phyloP scores from a whole-genome alignment of 1,140 invertebrate species.

The Chironomus striatipennis region DNA sequence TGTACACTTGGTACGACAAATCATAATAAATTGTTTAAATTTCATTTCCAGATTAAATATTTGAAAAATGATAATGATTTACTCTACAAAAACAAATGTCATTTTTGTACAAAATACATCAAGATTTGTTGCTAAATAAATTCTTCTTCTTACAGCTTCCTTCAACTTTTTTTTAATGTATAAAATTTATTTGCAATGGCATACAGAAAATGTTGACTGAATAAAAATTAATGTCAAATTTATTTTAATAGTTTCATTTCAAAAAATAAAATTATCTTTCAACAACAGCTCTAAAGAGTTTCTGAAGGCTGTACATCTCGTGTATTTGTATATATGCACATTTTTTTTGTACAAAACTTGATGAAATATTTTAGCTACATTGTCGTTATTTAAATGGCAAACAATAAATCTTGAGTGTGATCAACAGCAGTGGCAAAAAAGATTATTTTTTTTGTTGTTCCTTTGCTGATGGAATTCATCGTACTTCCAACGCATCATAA shows the following conservation, averaged over 20 bases:
- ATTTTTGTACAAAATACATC: neutral
- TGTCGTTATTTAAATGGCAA: neutral
- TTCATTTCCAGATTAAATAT: neutral
- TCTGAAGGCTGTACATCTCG: neutral
- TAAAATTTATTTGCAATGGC: neutral
- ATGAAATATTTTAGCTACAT: neutral
- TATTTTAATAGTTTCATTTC: neutral
- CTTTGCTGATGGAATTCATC: too few species aligned
- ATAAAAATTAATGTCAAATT: neutral
- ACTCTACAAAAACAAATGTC: neutral
- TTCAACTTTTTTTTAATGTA: neutral
- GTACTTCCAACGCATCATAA: too few species aligned
- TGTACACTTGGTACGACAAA: too few species aligned
- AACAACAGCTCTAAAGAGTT: neutral
- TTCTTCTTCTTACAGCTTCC: neutral
- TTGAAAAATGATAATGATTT: neutral
- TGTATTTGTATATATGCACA: neutral
- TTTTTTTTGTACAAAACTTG: neutral
- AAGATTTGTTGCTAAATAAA: neutral
- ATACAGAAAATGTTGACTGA: neutral
- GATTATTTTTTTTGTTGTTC: neutral
- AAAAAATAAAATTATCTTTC: constrained; percentile 8
- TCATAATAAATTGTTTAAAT: too few species aligned
- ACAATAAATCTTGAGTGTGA: neutral
- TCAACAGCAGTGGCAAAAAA: neutral